Percentiles rank a stretch among this genome's conserved stretches.
phyloP scores from a whole-genome alignment of 2,113 vertebrate species.

The Saimiri boliviensis region DNA sequence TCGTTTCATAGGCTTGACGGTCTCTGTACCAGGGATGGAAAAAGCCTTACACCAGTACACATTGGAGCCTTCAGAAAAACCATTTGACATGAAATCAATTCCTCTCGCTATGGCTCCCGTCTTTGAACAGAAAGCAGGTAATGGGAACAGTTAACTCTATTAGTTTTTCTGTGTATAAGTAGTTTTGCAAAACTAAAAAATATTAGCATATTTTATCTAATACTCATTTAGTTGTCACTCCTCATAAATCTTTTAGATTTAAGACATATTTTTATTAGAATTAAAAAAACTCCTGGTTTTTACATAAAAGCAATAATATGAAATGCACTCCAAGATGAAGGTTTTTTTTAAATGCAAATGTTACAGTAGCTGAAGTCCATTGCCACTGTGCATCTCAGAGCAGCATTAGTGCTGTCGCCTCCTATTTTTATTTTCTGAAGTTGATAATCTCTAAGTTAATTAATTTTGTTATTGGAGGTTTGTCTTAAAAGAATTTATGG shows the following conservation, averaged over 20 bases:
- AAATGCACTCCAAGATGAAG: neutral
- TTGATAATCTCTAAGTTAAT: neutral
- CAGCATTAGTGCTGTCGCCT: neutral
- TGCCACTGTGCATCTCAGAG: neutral
- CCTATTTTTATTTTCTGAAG: constrained; percentile 5
- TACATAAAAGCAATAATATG: constrained; percentile 3
- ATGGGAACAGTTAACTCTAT: neutral
- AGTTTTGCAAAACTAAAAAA: constrained; percentile 13
- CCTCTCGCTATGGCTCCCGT: constrained; percentile 91
- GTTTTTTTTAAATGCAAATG: neutral
- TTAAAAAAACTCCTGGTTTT: neutral
- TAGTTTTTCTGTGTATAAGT: neutral
- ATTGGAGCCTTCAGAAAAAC: constrained; percentile 94
- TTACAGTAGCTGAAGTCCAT: neutral
- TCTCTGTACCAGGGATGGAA: constrained; percentile 96
- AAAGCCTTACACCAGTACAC: constrained; percentile 98
- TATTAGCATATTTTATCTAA: neutral
- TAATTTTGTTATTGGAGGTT: neutral
- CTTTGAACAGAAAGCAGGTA: constrained; percentile 96
- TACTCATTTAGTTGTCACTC: neutral
- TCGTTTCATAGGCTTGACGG: constrained; percentile 88
- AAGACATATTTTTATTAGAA: constrained; percentile 28
- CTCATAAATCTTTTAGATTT: neutral
- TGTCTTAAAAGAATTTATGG: constrained; percentile 3
- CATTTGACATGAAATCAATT: constrained; percentile 96